phyloP scores from a whole-genome alignment of 2,113 vertebrate species.

The Brachyhypopomus gauderio region DNA sequence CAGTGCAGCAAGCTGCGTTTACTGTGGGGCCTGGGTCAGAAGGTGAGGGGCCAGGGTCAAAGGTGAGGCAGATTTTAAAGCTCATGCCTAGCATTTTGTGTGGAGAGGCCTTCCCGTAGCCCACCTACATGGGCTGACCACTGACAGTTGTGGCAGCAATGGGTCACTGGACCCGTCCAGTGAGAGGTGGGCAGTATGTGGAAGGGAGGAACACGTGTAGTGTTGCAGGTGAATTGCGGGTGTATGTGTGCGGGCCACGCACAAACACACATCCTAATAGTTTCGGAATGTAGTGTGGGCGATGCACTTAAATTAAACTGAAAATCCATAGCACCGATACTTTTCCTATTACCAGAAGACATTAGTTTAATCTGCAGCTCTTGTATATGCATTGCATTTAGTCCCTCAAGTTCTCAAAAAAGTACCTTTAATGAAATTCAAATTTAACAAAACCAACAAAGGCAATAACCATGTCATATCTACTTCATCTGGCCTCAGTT shows the following conservation, averaged over 20 bases:
- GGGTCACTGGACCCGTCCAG: background rate
- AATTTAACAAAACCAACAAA: slow-evolving; percentile 33
- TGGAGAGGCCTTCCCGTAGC: background rate
- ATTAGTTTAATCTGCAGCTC: slow-evolving; percentile 1
- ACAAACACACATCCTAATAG: background rate
- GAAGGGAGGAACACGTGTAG: background rate
- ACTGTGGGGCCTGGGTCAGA: background rate
- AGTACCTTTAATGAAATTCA: slow-evolving; percentile 26
- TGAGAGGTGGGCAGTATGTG: background rate
- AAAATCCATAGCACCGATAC: background rate
- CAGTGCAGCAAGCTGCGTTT: background rate
- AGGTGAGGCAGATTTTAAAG: background rate
- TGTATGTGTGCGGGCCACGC: background rate
- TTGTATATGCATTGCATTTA: slow-evolving; percentile 10
- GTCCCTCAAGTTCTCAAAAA: slow-evolving; percentile 6
- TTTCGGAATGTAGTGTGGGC: background rate
- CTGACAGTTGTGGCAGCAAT: background rate
- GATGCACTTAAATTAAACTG: background rate
- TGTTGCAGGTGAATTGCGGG: background rate
- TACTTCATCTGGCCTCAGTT: background rate
- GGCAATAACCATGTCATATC: slow-evolving; percentile 10
- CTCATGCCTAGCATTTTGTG: background rate
- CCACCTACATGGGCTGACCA: background rate
- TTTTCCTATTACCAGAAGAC: background rate
- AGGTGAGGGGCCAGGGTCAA: background rate